Conservation (phyloP, 2,113 vertebrate species). For the Muntiacus muntjak region DNA sequence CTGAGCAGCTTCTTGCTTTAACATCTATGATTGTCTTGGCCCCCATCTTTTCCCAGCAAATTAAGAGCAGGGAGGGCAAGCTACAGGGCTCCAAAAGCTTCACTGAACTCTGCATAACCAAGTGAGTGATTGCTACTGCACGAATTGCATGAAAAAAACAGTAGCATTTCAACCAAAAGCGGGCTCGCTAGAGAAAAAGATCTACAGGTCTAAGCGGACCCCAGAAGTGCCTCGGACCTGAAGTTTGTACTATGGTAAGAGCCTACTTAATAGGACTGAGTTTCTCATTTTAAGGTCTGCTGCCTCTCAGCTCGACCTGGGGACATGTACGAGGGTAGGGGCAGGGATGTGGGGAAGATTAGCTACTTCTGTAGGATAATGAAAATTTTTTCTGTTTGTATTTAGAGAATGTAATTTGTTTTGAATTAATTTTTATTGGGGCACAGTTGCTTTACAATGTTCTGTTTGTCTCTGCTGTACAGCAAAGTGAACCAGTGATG, state of each 20-base stretch:
- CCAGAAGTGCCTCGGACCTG: neutral
- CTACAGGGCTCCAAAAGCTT: neutral
- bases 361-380: neutral
- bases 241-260: neutral
- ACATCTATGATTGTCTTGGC: neutral
- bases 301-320: neutral
- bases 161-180: neutral
- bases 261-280: neutral
- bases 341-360: neutral
- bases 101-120: neutral
- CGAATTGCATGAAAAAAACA: too few species aligned
- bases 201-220: neutral
- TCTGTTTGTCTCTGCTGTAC: fast-evolving
- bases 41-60: neutral
- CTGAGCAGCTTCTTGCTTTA: neutral
- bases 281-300: neutral
- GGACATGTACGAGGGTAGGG: fast-evolving
- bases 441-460: neutral
- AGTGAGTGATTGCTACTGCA: fast-evolving
- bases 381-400: neutral
- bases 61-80: neutral
- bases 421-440: neutral
- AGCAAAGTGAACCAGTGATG: neutral
- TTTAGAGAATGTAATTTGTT: neutral
- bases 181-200: neutral